Evolutionary conservation across 2,797 vertebrate genomes (phyloP).

Genomic region (Parauchenoglanis punctatus): DNA sequence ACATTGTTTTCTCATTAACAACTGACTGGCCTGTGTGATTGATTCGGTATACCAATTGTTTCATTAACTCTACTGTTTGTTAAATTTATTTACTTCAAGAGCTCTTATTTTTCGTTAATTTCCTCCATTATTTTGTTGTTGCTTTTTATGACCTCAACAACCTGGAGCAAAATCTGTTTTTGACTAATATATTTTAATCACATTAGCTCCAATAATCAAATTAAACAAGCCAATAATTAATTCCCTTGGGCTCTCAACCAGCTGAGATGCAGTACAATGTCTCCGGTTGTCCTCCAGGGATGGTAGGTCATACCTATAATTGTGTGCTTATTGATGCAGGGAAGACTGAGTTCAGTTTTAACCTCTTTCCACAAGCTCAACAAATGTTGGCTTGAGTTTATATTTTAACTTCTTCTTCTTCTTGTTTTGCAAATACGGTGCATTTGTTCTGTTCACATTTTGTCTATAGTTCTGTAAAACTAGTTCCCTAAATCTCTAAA

Average conservation of each 20-base stretch:
- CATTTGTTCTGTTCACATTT: not conserved
- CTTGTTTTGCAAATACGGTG: not conserved
- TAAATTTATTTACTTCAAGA: no score
- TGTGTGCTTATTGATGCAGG: not conserved
- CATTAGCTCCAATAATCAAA: not conserved
- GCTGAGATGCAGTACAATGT: not conserved
- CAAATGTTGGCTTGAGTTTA: not conserved
- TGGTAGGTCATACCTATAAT: conserved; percentile 5
- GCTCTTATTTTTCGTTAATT: not conserved
- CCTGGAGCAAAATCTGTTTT: not conserved
- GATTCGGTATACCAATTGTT: no score
- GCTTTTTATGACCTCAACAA: not conserved
- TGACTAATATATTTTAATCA: not conserved
- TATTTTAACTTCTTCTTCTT: not conserved
- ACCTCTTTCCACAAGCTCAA: not conserved
- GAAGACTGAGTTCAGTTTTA: not conserved
- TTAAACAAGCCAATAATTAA: not conserved
- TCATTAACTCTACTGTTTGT: no score
- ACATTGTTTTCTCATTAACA: no score
- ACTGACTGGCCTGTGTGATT: no score
- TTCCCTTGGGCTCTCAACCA: not conserved
- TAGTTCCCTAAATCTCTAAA: not conserved
- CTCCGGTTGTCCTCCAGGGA: not conserved
- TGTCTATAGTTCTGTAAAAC: not conserved
- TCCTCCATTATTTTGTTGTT: not conserved